Conservation (phyloP, 2,797 vertebrate genomes). For the Sebastes alutus region DNA sequence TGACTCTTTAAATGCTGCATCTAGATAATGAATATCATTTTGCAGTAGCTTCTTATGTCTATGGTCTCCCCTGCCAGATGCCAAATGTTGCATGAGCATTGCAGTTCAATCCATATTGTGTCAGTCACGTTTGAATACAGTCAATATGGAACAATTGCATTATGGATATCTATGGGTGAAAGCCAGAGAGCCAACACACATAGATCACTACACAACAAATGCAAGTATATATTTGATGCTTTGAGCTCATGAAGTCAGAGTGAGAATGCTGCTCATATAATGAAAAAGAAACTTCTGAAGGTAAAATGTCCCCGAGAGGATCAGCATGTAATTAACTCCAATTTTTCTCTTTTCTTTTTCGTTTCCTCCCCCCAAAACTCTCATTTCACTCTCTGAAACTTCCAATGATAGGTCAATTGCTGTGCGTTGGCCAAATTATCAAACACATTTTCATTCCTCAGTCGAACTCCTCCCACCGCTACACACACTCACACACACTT, state of each 20-base stretch:
- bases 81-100: background rate
- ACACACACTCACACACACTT: background rate
- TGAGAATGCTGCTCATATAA: background rate
- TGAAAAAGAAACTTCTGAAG: constrained; percentile 27
- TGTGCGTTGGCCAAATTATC: constrained; percentile 35
- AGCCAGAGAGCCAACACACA: background rate
- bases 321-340: constrained; percentile 33
- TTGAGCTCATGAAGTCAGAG: background rate
- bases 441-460: constrained; percentile 39
- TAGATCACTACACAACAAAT: background rate
- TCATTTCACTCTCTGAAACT: constrained; percentile 18
- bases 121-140: background rate
- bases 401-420: constrained; percentile 30
- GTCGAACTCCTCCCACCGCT: constrained; percentile 8
- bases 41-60: background rate
- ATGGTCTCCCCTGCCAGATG: background rate
- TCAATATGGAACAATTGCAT: background rate
- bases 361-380: background rate
- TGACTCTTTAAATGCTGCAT: background rate
- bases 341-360: background rate
- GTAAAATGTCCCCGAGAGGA: constrained; percentile 13
- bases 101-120: background rate
- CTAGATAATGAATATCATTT: background rate
- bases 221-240: background rate
- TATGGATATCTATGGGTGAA: background rate